Evolutionary conservation across 2,113 vertebrate genomes (phyloP), one percentile per base, ranked within the genome.

Genomic region (Bufo gargarizans): DNA sequence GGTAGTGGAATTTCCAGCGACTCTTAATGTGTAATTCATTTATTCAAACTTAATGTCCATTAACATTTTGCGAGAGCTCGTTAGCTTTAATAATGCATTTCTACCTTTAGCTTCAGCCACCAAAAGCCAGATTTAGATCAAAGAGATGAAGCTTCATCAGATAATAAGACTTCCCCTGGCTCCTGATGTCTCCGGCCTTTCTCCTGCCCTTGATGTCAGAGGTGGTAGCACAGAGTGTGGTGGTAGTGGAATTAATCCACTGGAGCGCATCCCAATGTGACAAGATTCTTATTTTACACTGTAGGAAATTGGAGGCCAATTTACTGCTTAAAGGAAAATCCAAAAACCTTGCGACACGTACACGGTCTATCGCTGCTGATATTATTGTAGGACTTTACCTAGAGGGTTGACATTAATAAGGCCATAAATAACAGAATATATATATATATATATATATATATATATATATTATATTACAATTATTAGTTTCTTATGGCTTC

Each of bases 81-180:
- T 96, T 96, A 95, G 94, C 93, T 94, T 95, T 94, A 95, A 96
- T 95, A 96, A 95, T 95, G 89, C 92, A 95, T 95, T 91, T 93
- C 92, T 92, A 94, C 93, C 92, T 95, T 93, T 92, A 94, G 80
- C 87, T 84, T 77, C 69, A 88, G 87, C 87, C 87, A 83, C 87
- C 87, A 93, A 92, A 93, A 93, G 94, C 94, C 93, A 93, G 94
- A 93, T 92, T 88, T 88, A 88, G 87, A 88, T 88, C 87, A 88
- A 88, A 88, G 87, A 88, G 49, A 82, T 53, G 81, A 83, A 77
- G 81, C 69, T 77, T 83, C 87, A 83, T 77, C 69, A 84, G 80
- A 84, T 88, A 83, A 88, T 82, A 65, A 88, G 87, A 83, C 80
- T 83, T 88, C 80, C 33, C 71, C 20, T 61, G 87, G 80, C 87